Evolutionary conservation across 2,888 invertebrate genomes (phyloP).

Genomic region (Xestia ashworthii): DNA sequence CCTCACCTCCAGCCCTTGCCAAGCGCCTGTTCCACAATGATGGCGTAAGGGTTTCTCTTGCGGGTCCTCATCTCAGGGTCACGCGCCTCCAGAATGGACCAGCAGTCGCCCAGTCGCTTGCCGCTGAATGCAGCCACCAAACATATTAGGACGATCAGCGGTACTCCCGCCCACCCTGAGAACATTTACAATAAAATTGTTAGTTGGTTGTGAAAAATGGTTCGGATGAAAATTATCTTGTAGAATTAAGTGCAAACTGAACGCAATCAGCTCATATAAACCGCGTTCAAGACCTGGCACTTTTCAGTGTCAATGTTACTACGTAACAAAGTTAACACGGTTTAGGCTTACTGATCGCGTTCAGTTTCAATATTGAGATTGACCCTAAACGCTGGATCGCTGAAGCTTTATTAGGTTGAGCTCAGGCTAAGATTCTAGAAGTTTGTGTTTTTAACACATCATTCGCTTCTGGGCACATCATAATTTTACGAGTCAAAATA

Average conservation of each 20-base stretch:
- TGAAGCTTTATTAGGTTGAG: neutral
- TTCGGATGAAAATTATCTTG: neutral
- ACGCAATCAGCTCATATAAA: neutral
- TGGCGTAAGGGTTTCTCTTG: conserved; percentile 92
- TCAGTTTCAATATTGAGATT: neutral
- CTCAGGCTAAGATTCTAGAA: neutral
- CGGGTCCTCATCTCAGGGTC: conserved; percentile 91
- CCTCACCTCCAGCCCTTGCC: conserved; percentile 91
- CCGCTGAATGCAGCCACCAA: conserved; percentile 92
- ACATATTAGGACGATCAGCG: conserved; percentile 91
- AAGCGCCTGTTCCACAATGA: conserved; percentile 92
- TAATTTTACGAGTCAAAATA: neutral
- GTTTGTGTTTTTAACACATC: neutral
- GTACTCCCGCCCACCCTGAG: conserved; percentile 92
- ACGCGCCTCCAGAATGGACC: conserved; percentile 92
- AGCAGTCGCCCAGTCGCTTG: conserved; percentile 92
- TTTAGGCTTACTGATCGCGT: neutral
- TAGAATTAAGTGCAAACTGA: neutral
- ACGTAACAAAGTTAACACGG: neutral
- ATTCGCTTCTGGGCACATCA: neutral
- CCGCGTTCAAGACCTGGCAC: neutral
- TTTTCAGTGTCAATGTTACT: neutral
- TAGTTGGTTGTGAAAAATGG: conserved; percentile 3
- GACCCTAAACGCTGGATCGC: neutral
- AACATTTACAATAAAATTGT: conserved; percentile 41